Base-by-base conservation (phyloP, 2,888 invertebrate species). In the Drosophila diplacantha region DNA sequence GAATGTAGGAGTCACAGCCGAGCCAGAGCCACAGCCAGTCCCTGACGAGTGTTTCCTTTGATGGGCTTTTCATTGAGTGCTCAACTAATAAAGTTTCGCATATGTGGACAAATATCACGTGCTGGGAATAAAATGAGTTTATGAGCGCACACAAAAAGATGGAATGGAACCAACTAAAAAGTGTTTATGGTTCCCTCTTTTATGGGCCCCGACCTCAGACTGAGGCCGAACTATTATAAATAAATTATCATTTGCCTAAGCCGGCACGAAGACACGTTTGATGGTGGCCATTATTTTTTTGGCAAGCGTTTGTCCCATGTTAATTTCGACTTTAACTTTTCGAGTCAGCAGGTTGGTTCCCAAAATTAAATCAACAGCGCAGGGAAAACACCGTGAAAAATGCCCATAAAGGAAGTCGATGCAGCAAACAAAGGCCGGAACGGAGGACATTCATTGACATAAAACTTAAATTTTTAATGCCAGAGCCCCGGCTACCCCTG, bases 401-500 rank as follows among this genome's bases (percentile, higher is more conserved):
- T 52, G 52, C 59, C 59, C 50, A 24, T 52, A 60, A 59, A 63
- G 31, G n/a, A 59, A 44, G 41, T 46, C 51, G 53, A 44, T 39
- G 53, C 49, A 57, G 47, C 38, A 26, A 58, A 52, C 70, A 37
- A 64, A 63, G 56, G 52, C 43, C 20, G 60, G 69, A 67, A 52
- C 22, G 56, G 62, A 65, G 43, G 61, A 74, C 71, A 77, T 72
- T 69, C 69, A 75, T 72, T 68, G 81, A 65, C 75, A 80, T 59
- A 68, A 65, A 77, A 68, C 69, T 80, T 82, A 53, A 75, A 80
- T 80, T 74, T 71, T 80, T 82, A 74, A 82, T 78, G 71, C 59
- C 69, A 62, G 34, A 53, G 39, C 47, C 37, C 29, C 16, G 29
- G 34, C 37, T 6, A 49, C 49, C 49, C 46, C 61, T 67, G 41